Base-by-base conservation (phyloP, 2,113 vertebrate genomes). In the Bagarius yarrelli region DNA sequence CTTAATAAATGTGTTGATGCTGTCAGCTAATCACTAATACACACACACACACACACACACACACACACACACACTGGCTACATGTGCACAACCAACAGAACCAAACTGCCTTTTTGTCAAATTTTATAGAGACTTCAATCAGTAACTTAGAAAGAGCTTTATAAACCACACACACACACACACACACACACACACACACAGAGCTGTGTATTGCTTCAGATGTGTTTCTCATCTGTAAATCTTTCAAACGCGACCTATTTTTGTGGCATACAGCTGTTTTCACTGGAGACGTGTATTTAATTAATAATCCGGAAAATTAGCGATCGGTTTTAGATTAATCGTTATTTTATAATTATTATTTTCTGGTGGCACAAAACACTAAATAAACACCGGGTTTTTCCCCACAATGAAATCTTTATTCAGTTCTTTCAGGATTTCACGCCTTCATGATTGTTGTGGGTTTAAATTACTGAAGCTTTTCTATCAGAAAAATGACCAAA, bases 31-130 rank as follows among this genome's bases (percentile, higher is more conserved):
- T 70, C 25, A 16, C 27, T 63, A 25, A 16, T 40, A n/a, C 56
- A n/a, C 13, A 0, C 74, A 47, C 74, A 76, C 56, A 59, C 73
- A 56, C 50, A 74, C 32, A 53, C 71, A 74, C 50, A 55, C 52
- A 56, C 72, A 56, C 71, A 74, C 50, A 74, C 56, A 76, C 59
- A 76, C 75, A 76, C 36, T 2, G 19, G 47, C 44, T 55, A 36
- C 52, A 15, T 69, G 32, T 69, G 34, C 23, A 44, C 52, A 57
- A 27, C 25, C 9, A 18, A 4, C 25, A 50, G n/a, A n/a, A 40
- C 21, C 18, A 53, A 30, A 30, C 15, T 32, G n/a, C 50, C 21
- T 50, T 64, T 16, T 50, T 27, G 27, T n/a, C n/a, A 15, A 13
- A 27, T 47, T 71, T 71, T 71, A 25, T 30, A 25, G 25, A 73